Percentiles rank a stretch among this genome's conserved stretches.
Evolutionary conservation across 1,140 invertebrate genomes (phyloP).

Genomic region (Scaptomyza graminum): DNA sequence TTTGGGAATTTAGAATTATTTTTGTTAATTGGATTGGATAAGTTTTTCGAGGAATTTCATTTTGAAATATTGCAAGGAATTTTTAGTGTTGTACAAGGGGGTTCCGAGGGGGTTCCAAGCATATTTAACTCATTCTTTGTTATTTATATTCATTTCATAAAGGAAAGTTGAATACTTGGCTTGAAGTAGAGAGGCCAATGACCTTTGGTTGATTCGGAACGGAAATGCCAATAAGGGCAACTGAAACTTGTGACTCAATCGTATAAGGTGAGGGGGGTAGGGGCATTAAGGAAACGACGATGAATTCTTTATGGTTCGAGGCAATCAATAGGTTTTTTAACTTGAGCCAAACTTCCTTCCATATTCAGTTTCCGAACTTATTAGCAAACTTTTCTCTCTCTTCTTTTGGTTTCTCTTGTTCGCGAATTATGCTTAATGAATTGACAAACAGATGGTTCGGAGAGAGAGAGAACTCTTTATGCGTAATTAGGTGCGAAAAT

Average conservation of each 20-base stretch:
- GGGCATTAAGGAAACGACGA: background rate
- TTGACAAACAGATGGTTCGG: constrained; percentile 43
- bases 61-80: too few species aligned
- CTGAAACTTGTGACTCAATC: constrained; percentile 21
- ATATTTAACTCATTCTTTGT: too few species aligned
- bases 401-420: background rate
- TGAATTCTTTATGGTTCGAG: constrained; percentile 22
- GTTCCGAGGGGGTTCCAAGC: background rate
- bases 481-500: constrained; percentile 63
- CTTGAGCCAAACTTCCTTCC: too few species aligned
- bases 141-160: too few species aligned
- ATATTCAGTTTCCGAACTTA: constrained; percentile 2
- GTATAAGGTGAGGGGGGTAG: background rate
- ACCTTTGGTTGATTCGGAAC: constrained; percentile 18
- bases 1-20: background rate
- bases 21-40: background rate
- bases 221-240: constrained; percentile 22
- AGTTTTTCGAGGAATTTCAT: too few species aligned
- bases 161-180: too few species aligned
- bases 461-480: too few species aligned
- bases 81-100: background rate
- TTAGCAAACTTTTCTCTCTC: background rate
- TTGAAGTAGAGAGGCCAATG: background rate
- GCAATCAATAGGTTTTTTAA: constrained; percentile 43
- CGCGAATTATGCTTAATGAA: constrained; percentile 56